A percentile compares a stretch with the other conserved stretches of the same genome.
phyloP scores from a whole-genome alignment of 2,113 vertebrate species.

The Phylloscopus whistleri region DNA sequence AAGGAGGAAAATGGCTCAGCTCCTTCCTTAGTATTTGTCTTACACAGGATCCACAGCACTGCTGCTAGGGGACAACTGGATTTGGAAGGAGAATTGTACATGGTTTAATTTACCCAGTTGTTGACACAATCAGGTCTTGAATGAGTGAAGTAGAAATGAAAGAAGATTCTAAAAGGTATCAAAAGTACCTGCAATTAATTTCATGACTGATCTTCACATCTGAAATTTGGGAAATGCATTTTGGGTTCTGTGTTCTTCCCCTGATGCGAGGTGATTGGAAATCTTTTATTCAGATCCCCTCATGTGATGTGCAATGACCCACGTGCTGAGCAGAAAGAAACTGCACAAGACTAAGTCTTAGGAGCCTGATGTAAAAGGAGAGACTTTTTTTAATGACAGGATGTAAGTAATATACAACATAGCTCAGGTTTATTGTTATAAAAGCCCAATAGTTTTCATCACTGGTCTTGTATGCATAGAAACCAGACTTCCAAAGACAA shows the following conservation, averaged over 20 bases:
- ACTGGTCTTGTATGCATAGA: not conserved
- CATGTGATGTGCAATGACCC: not conserved
- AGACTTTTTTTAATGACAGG: not conserved
- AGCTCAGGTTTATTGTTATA: not conserved
- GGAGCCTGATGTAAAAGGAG: not conserved
- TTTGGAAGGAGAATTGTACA: not conserved
- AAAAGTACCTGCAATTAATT: not conserved
- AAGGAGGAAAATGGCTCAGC: not conserved
- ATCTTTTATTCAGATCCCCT: not conserved
- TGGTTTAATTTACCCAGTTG: not conserved
- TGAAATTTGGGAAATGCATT: not conserved
- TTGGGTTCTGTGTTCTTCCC: not conserved
- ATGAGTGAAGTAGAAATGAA: not conserved
- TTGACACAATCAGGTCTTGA: not conserved
- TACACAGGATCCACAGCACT: not conserved
- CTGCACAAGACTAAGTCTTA: not conserved
- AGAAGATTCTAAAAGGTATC: not conserved
- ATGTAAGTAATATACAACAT: not conserved
- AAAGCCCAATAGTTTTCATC: not conserved
- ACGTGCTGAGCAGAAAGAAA: not conserved
- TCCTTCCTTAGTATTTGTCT: not conserved
- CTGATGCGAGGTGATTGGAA: not conserved
- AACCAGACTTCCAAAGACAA: not conserved
- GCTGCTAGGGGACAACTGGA: not conserved
- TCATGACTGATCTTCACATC: not conserved